These are phyloP conservation scores for Odocoileus virginianus DNA, from an alignment of 2,113 vertebrate genomes.

Conservation along the genomic window DNA sequence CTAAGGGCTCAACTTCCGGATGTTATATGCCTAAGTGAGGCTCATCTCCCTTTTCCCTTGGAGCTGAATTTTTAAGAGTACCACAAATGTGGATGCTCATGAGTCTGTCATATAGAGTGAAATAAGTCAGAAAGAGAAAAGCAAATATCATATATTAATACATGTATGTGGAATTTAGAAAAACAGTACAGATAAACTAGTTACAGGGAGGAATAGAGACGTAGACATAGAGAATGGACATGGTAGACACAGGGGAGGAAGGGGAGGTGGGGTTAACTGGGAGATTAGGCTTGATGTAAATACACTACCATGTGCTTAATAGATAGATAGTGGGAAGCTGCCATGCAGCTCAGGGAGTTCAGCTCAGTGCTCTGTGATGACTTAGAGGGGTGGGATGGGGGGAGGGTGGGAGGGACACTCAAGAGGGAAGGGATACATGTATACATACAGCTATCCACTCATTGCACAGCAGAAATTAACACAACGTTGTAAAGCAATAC, in stretches of 20 bases:
- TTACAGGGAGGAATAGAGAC: not conserved
- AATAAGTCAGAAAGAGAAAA: not conserved
- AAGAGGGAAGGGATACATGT: not conserved
- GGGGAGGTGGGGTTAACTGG: not conserved
- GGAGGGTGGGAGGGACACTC: not conserved
- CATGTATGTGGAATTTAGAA: not conserved
- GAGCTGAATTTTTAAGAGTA: not conserved
- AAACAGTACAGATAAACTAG: not conserved
- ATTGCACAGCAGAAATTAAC: not conserved
- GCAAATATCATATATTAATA: not conserved
- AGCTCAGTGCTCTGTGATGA: not conserved
- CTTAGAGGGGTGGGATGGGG: not conserved
- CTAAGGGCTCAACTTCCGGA: not conserved
- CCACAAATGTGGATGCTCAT: not conserved
- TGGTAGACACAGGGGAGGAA: not conserved
- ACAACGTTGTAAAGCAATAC: not conserved
- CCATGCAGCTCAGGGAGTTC: not conserved
- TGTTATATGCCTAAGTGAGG: not conserved
- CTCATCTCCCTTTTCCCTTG: not conserved
- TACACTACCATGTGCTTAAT: not conserved
- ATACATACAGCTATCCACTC: not conserved
- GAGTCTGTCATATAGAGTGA: not conserved
- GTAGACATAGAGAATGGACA: not conserved
- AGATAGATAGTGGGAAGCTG: not conserved
- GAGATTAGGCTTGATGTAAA: not conserved